Evolutionary conservation across 2,797 vertebrate species (phyloP).

Genomic region (Sebastes itinus): DNA sequence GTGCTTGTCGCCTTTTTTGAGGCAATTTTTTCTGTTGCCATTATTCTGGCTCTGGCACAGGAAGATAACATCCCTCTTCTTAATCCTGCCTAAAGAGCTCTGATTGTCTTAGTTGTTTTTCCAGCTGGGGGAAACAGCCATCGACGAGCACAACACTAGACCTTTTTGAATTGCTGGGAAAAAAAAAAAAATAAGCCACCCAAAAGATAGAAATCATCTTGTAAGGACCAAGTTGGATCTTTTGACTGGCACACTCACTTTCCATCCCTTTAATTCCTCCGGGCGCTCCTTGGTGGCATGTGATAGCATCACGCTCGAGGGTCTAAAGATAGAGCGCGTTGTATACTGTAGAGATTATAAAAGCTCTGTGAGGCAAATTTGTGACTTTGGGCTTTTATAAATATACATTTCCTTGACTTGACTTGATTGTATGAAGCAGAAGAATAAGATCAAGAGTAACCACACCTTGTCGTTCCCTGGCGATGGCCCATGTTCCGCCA

Average conservation of each 20-base stretch:
- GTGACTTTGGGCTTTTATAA: slow-evolving; percentile 19
- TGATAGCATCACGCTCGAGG: background rate
- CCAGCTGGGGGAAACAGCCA: background rate
- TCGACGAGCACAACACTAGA: background rate
- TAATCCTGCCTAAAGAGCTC: slow-evolving; percentile 36
- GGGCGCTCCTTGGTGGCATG: background rate
- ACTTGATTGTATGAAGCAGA: slow-evolving; percentile 1
- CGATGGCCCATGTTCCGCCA: background rate
- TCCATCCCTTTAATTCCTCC: background rate
- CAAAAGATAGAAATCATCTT: background rate
- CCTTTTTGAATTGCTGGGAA: background rate
- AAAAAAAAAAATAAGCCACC: background rate
- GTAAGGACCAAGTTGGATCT: background rate
- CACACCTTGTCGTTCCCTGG: background rate
- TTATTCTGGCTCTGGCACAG: slow-evolving; percentile 32
- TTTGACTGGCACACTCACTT: background rate
- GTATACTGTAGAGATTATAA: background rate
- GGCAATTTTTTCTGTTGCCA: slow-evolving; percentile 9
- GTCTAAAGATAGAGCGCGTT: background rate
- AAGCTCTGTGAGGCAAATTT: slow-evolving; percentile 2
- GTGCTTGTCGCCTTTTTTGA: slow-evolving; percentile 8
- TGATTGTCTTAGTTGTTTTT: slow-evolving; percentile 29
- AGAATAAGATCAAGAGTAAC: background rate
- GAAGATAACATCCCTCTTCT: slow-evolving; percentile 40
- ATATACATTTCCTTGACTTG: background rate